These are phyloP conservation scores for Odontothrips loti DNA, from an alignment of 2,888 invertebrate genomes.

Conservation along the genomic window DNA sequence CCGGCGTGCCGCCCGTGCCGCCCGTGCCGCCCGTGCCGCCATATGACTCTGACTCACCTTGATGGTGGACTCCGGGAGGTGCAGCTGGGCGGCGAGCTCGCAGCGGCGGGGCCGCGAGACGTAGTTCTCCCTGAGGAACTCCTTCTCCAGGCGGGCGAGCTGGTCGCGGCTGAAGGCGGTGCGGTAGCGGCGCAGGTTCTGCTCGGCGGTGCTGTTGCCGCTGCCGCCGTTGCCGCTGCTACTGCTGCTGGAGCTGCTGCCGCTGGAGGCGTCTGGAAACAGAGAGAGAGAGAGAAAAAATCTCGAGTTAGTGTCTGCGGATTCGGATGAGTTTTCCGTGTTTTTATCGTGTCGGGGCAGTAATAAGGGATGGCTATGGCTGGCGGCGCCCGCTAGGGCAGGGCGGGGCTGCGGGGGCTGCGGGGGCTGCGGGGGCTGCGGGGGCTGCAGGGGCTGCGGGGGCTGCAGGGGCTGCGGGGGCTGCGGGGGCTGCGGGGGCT, in stretches of 20 bases:
- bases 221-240: conserved; percentile 5
- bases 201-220: conserved; percentile 47
- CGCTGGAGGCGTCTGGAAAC: conserved; percentile 30
- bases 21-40: neutral
- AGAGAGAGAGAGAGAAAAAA: neutral
- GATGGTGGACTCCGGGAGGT: conserved; percentile 94
- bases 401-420: conserved; percentile 20
- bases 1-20: neutral
- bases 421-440: conserved; percentile 30
- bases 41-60: conserved; percentile 64
- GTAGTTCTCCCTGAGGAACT: conserved; percentile 96
- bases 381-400: too few relatives aligned
- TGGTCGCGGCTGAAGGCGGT: conserved; percentile 97
- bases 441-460: conserved; percentile 36
- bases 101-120: conserved; percentile 92
- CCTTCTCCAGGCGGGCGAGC: conserved; percentile 84
- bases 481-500: too few relatives aligned
- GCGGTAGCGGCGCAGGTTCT: conserved; percentile 80
- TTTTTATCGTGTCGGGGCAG: conserved; percentile 28
- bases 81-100: conserved; percentile 88
- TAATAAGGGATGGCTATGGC: too few relatives aligned
- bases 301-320: neutral
- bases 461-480: too few relatives aligned
- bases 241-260: conserved; percentile 23
- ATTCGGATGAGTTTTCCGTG: neutral